Evolutionary conservation across 1,140 invertebrate species (phyloP), one percentile per base, ranked within the genome.

Genomic region (Drosophila auraria): DNA sequence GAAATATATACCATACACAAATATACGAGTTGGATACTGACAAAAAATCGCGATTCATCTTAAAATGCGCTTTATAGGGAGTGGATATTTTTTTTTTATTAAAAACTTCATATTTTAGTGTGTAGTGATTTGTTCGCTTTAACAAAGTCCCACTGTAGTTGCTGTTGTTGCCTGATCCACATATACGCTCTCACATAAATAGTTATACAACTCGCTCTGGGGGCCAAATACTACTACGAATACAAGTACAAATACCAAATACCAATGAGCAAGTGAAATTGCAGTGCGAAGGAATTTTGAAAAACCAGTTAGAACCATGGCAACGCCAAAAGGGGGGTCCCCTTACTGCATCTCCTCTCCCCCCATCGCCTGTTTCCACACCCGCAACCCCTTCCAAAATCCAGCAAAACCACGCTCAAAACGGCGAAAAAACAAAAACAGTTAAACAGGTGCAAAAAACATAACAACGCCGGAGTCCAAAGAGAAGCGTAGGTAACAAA

Each of bases 361-460:
- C 17, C 3, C 51, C 20, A 11, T 38, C 36, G 38, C 14, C 36
- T 57, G 54, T n/a, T 57, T 40, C 20, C 36, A 57, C 20, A 57
- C 36, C 30, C 17, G n/a, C 54, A 62, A 54, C 44, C 47, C 45
- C 30, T 7, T 17, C 33, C 6, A 14, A 5, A n/a, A 49, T 5
- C 42, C 15, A 36, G 33, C 15, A 49, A 66, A 62, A 47, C 11
- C 42, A 27, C 40, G 42, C 42, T 63, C 12, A 64, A 56, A 71
- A 47, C 64, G 63, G 63, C 50, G 50, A 71, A 56, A 82, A 69
- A 78, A 56, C 80, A 87, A 80, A 87, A 87, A 87, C 80, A 87
- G 80, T 78, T 89, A 89, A 89, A 78, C 84, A 87, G 83, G 83
- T 87, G 83, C 77, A 87, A 83, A 87, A 87, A 80, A 74, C 81